Base-by-base conservation (phyloP, 2,888 invertebrate genomes). In the Hetaerina titia region DNA sequence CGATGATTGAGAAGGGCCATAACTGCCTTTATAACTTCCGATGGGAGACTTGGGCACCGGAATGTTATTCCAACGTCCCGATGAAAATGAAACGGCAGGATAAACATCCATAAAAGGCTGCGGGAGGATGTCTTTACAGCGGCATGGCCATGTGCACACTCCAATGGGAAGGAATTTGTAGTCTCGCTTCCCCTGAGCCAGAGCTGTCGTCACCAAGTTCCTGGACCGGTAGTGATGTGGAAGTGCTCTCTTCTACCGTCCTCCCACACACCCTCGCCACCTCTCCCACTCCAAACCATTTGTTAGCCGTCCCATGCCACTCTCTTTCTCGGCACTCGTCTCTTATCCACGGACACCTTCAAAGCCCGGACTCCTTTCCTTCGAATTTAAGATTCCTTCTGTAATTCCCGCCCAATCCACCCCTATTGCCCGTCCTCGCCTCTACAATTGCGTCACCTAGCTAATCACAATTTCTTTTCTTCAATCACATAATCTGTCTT, bases 81-180 rank as follows among this genome's bases (percentile, higher is more conserved):
- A 25, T 60, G 90, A 60, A 58, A 90, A 58, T 90, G 90, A 90
- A 60, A 60, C 90, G 90, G 58, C 90, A 90, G 25, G 60, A 90
- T 90, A 60, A 90, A 60, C 90, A 90, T 57, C 90, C 60, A 58
- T 90, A 22, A 90, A 25, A 60, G 58, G 58, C 90, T 22, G 90
- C 90, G 90, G 60, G 31, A 25, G 81, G 81, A 11, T 60, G 17
- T 60, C 81, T 22, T 81, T 9, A n/a, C 22, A n/a, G 31, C 81
- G 22, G 31, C 81, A 81, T 25, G 81, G 22, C 31, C 81, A n/a
- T 13, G 25, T 31, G 81, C 22, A 81, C 31, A 81, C 81, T 19
- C 81, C 81, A 81, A 81, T 31, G 60, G 17, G 31, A 81, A 90
- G 90, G 90, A 90, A 90, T 90, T 57, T 90, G 58, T 57, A 90